These are phyloP conservation scores for Oreochromis mossambicus DNA, from an alignment of 2,797 vertebrate genomes.

Conservation along the genomic window DNA sequence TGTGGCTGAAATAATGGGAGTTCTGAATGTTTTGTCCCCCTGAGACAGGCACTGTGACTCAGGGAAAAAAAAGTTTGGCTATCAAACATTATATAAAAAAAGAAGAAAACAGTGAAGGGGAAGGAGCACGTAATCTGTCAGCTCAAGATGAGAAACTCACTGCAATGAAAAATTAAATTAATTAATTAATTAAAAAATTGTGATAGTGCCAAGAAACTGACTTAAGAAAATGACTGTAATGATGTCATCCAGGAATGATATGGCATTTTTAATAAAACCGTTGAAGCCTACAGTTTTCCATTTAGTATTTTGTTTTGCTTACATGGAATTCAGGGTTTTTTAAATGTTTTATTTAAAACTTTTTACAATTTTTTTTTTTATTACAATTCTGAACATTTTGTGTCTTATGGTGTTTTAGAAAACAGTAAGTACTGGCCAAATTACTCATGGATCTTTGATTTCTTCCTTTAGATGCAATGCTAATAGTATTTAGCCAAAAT, in stretches of 20 bases:
- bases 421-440: background rate
- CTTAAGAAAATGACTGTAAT: background rate
- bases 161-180: background rate
- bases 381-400: background rate
- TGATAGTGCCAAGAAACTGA: background rate
- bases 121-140: background rate
- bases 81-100: background rate
- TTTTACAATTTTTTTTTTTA: background rate
- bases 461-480: background rate
- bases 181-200: background rate
- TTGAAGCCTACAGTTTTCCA: background rate
- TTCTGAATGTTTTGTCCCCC: background rate
- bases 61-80: rapidly evolving
- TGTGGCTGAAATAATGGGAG: background rate
- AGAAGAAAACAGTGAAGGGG: background rate
- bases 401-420: background rate
- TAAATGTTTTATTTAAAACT: no score
- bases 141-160: background rate
- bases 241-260: background rate
- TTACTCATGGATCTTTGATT: background rate
- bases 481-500: background rate
- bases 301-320: background rate
- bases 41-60: background rate
- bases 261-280: background rate
- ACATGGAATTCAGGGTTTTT: background rate